Evolutionary conservation across 2,888 invertebrate genomes (phyloP), one percentile per base, ranked within the genome.

Genomic region (Flexamia atlantica): DNA sequence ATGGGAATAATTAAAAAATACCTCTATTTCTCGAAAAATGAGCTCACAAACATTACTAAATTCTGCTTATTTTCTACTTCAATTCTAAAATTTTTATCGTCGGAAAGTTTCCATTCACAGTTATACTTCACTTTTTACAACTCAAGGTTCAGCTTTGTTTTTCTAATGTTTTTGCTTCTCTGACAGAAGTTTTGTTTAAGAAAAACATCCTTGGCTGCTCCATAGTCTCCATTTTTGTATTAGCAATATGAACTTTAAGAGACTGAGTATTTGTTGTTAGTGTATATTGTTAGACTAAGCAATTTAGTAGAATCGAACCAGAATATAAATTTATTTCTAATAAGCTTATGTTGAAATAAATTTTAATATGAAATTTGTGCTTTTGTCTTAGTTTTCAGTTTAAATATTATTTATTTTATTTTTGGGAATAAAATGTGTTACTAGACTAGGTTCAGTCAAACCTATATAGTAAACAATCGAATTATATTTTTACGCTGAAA

Each of bases 181-280:
- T 81, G 81, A 81, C 68, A n/a, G 14, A 0, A 80, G 10, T 36
- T 40, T 36, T 57, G 20, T 30, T 12, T 50, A 57, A 14, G 32
- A 20, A 23, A 14, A 23, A n/a, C 17, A 10, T 23, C 32, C 36
- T 30, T n/a, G 28, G 14, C 14, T 80, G 46, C 17, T 42, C 68
- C 28, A 42, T 57, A 40, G 64, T 64, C 40, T 70, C 40, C 20
- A 20, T 4, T 68, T 68, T 68, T 68, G n/a, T 68, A 23, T 40
- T 81, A 64, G 42, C 81, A 68, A 81, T 81, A 81, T 36, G 60
- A 68, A 60, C 25, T 68, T n/a, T 17, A 81, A 81, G 81, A 81
- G 81, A 81, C 81, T 81, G 81, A 81, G 40, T 70, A 40, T 23
- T 32, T 70, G 70, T 70, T 40, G 70, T 70, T 70, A 70, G 40